A percentile compares a stretch with the other conserved stretches of the same genome.
phyloP scores from a whole-genome alignment of 2,888 invertebrate genomes.

The Pediacus dermestoides region DNA sequence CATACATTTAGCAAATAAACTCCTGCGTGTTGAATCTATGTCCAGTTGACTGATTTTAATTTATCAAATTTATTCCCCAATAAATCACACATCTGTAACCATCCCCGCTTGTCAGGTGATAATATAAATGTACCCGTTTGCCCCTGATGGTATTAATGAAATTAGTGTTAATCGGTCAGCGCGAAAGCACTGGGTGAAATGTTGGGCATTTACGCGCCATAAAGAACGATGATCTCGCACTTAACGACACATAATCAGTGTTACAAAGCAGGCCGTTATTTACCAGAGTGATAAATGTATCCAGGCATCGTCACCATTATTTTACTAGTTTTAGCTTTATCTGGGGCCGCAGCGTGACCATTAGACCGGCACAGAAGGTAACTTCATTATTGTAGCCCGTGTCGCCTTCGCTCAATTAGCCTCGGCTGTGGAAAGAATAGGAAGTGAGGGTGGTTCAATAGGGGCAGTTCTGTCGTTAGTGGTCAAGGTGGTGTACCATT shows the following conservation, averaged over 20 bases:
- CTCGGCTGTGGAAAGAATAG: slow-evolving; percentile 52
- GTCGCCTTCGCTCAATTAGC: slow-evolving; percentile 59
- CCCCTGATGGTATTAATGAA: slow-evolving; percentile 19
- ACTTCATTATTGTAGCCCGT: slow-evolving; percentile 42
- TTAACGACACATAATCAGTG: slow-evolving; percentile 42
- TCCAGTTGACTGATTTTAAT: too few species aligned
- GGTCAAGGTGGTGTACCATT: too few species aligned
- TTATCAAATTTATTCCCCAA: too few species aligned
- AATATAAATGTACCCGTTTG: slow-evolving; percentile 7
- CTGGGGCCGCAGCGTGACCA: slow-evolving; percentile 26
- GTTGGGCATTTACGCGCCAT: slow-evolving; percentile 40
- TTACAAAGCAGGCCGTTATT: slow-evolving; percentile 41
- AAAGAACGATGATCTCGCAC: slow-evolving; percentile 43
- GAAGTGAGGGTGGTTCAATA: slow-evolving; percentile 28
- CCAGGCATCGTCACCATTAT: slow-evolving; percentile 17
- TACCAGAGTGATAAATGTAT: slow-evolving; percentile 38
- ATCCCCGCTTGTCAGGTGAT: too few species aligned
- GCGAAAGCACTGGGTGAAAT: not conserved
- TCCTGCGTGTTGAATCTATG: too few species aligned
- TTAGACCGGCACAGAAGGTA: slow-evolving; percentile 36
- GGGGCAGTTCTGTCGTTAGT: too few species aligned
- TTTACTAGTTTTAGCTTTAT: slow-evolving; percentile 24
- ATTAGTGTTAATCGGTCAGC: slow-evolving; percentile 32
- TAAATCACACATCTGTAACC: too few species aligned
- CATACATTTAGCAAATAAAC: too few species aligned